These are phyloP conservation scores for Hyles vespertilio DNA, from an alignment of 1,140 invertebrate genomes.

Conservation along the genomic window DNA sequence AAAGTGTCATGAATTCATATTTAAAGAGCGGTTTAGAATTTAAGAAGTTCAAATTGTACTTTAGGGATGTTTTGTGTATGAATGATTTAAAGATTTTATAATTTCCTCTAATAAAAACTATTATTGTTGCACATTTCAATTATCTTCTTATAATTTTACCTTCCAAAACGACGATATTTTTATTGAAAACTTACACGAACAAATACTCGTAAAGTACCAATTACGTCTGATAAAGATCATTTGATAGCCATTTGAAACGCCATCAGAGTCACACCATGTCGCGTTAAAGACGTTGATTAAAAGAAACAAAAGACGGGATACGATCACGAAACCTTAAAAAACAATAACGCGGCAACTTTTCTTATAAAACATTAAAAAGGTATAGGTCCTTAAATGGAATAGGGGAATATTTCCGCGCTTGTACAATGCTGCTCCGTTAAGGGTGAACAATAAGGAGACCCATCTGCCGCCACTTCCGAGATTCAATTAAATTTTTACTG, in stretches of 20 bases:
- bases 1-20: no score
- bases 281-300: constrained; percentile 24
- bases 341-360: constrained; percentile 18
- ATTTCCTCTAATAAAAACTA: no score
- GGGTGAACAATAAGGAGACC: constrained; percentile 38
- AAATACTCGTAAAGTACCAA: no score
- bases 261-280: not conserved
- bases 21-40: no score
- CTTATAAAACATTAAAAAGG: constrained; percentile 19
- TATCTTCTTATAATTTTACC: no score
- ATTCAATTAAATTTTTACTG: constrained; percentile 76
- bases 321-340: constrained; percentile 14
- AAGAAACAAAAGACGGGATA: constrained; percentile 16
- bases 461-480: constrained; percentile 59
- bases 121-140: no score
- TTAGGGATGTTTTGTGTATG: no score
- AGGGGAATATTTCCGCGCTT: constrained; percentile 21
- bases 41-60: no score
- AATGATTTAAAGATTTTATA: no score
- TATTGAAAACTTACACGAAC: no score
- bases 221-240: not conserved
- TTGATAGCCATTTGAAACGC: constrained; percentile 5
- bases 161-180: no score
- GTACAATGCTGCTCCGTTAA: constrained; percentile 24
- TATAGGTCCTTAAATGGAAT: constrained; percentile 11